These are phyloP conservation scores for Leuciscus waleckii DNA, from an alignment of 2,797 vertebrate species.

Conservation along the genomic window DNA sequence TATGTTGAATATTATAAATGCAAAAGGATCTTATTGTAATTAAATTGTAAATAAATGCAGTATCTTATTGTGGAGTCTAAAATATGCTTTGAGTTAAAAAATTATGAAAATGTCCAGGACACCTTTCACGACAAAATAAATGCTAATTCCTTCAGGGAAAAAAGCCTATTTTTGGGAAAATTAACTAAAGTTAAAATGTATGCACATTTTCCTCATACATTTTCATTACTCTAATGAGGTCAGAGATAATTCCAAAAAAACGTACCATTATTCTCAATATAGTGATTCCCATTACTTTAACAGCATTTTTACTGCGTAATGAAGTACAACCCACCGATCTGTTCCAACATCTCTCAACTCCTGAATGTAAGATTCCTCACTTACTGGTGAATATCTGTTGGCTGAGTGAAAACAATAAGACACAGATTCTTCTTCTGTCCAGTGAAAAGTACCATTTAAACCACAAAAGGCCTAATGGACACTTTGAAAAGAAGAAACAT, in stretches of 20 bases:
- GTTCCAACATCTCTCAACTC: background rate
- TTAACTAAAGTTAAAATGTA: background rate
- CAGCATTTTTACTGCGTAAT: background rate
- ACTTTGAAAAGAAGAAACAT: background rate
- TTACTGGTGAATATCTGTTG: background rate
- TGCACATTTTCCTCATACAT: background rate
- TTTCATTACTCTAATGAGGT: background rate
- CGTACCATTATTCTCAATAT: background rate
- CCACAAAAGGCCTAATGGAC: background rate
- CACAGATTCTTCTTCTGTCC: background rate
- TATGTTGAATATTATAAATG: background rate
- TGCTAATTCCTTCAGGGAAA: background rate
- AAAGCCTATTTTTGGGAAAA: background rate
- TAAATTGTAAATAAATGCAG: background rate
- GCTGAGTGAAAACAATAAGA: background rate
- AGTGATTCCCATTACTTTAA: background rate
- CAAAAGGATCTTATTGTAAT: slow-evolving; percentile 50
- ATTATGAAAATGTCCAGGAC: background rate
- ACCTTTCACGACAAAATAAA: background rate
- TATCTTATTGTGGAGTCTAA: background rate
- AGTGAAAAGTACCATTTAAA: background rate
- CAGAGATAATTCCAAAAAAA: too few species aligned
- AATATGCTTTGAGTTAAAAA: background rate
- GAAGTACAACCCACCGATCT: background rate
- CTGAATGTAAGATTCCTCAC: background rate